phyloP scores from a whole-genome alignment of 2,797 vertebrate genomes.

The Acipenser ruthenus region DNA sequence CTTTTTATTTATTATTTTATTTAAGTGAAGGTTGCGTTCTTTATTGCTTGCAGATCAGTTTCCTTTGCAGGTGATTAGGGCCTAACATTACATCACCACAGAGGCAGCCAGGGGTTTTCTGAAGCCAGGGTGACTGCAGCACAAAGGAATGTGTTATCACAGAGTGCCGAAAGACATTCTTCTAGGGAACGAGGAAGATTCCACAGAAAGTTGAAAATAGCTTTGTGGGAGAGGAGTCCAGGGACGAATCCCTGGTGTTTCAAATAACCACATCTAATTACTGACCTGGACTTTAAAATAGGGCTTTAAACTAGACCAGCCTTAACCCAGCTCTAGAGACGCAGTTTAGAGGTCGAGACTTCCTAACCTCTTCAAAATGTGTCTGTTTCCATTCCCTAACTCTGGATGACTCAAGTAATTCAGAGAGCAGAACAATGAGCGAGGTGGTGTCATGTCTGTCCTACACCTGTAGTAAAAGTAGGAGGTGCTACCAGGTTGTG shows the following conservation, averaged over 20 bases:
- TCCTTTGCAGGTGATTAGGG: constrained; percentile 51
- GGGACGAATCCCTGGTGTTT: constrained; percentile 41
- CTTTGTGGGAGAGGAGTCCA: constrained; percentile 33
- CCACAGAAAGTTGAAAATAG: constrained; percentile 29
- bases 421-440: too few relatives aligned
- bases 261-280: constrained; percentile 44
- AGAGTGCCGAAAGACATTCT: constrained; percentile 44
- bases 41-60: constrained; percentile 35
- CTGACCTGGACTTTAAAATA: constrained; percentile 40
- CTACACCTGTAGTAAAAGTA: too few relatives aligned
- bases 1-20: constrained; percentile 21
- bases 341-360: too few relatives aligned
- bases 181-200: constrained; percentile 36
- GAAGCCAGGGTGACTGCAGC: constrained; percentile 53
- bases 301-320: constrained; percentile 3
- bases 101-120: constrained; percentile 47
- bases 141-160: constrained; percentile 62
- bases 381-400: too few relatives aligned
- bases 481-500: too few relatives aligned
- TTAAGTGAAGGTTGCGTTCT: constrained; percentile 27
- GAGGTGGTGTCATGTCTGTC: too few relatives aligned
- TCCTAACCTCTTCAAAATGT: too few relatives aligned
- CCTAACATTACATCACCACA: constrained; percentile 65
- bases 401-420: too few relatives aligned
- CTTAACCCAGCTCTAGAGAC: not conserved